A percentile compares a stretch with the other conserved stretches of the same genome.
These are phyloP conservation scores for Atta cephalotes DNA, from an alignment of 1,140 invertebrate genomes.

Conservation along the genomic window DNA sequence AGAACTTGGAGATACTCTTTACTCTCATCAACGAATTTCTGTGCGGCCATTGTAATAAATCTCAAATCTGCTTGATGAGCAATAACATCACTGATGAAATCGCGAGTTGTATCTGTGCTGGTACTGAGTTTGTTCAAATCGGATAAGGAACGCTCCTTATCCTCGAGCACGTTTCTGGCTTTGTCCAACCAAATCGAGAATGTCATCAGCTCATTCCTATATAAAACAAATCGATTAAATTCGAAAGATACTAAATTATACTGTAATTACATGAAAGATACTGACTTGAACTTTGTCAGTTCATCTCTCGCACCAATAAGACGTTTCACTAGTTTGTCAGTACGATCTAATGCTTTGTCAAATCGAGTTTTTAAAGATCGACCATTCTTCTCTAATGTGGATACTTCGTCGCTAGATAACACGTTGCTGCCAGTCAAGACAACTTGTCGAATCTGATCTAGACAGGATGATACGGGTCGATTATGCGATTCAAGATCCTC, in stretches of 20 bases:
- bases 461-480: constrained; percentile 93
- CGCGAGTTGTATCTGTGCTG: constrained; percentile 91
- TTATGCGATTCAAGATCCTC: constrained; percentile 96
- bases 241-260: neutral
- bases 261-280: constrained; percentile 47
- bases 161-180: constrained; percentile 92
- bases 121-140: constrained; percentile 91
- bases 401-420: constrained; percentile 94
- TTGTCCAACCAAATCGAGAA: constrained; percentile 95
- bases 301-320: constrained; percentile 94
- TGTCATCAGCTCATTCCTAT: constrained; percentile 91
- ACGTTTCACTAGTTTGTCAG: constrained; percentile 92
- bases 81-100: constrained; percentile 97
- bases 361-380: constrained; percentile 94
- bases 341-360: constrained; percentile 92
- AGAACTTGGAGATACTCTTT: constrained; percentile 94
- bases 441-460: constrained; percentile 97
- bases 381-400: constrained; percentile 94
- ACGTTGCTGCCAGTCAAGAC: constrained; percentile 96
- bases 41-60: constrained; percentile 97
- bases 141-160: constrained; percentile 94
- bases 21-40: constrained; percentile 97
- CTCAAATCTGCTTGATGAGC: constrained; percentile 97
- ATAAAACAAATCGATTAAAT: neutral
- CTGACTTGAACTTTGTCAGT: constrained; percentile 93